Conservation (phyloP, 2,888 invertebrate species). For the Caenorhabditis wallacei region DNA sequence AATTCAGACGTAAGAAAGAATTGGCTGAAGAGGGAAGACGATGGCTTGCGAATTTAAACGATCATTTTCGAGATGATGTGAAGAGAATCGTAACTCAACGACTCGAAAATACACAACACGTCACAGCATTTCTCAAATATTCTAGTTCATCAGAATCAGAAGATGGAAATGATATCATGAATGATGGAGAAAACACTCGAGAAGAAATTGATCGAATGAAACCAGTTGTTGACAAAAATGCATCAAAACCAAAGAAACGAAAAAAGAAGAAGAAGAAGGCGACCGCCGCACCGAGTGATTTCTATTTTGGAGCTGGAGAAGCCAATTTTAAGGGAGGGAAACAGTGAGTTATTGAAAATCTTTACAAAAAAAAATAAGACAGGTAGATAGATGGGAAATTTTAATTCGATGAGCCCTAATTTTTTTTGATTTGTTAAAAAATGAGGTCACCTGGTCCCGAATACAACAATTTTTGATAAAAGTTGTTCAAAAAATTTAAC, state of each 20-base stretch:
- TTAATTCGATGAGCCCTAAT: too few relatives aligned
- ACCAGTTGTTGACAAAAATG: slow-evolving; percentile 2
- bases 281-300: slow-evolving; percentile 28
- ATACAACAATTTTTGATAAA: too few relatives aligned
- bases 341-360: slow-evolving; percentile 28
- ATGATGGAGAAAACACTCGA: neutral
- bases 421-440: too few relatives aligned
- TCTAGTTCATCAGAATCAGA: slow-evolving; percentile 51
- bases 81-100: slow-evolving; percentile 44
- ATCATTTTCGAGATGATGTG: slow-evolving; percentile 31
- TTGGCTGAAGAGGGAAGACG: slow-evolving; percentile 48
- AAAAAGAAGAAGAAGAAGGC: slow-evolving; percentile 18
- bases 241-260: slow-evolving; percentile 7
- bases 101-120: slow-evolving; percentile 50
- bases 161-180: slow-evolving; percentile 4
- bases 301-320: slow-evolving; percentile 66
- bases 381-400: too few relatives aligned
- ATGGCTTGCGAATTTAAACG: slow-evolving; percentile 43
- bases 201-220: slow-evolving; percentile 22
- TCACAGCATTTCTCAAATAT: slow-evolving; percentile 44
- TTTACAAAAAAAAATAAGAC: too few relatives aligned
- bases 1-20: slow-evolving; percentile 33
- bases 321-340: slow-evolving; percentile 41
- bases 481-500: neutral
- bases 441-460: too few relatives aligned